Evolutionary conservation across 2,888 invertebrate genomes (phyloP), one percentile per base, ranked within the genome.

Genomic region (Frankliniella fusca): DNA sequence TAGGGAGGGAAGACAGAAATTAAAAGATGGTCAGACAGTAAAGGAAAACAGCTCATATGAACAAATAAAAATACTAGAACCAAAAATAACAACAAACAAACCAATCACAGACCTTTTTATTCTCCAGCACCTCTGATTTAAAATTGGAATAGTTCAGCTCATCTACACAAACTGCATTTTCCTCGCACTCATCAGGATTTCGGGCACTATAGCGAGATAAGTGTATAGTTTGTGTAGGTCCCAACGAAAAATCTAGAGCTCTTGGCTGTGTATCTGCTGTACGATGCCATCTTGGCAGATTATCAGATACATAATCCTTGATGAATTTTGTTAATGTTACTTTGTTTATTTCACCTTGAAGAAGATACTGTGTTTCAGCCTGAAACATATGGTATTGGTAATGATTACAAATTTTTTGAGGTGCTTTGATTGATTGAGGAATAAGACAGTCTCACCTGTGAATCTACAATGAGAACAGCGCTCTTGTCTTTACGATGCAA

Each of bases 301-400:
- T 85, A 81, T 89, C 89, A 65, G 86, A 84, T 0, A 90, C 89
- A 85, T 89, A 91, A 85, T 90, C 89, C 82, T 88, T 86, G 76
- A 91, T 88, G 85, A 91, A 90, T 76, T 87, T 86, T 23, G 89
- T 87, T 61, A 90, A 85, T 80, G 87, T 86, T 50, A 86, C 85
- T 82, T 87, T 87, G 82, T 86, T 88, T 61, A 90, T 86, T 61
- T 87, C 86, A 85, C 86, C 86, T 85, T 87, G 85, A 84, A 89
- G 89, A 18, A 93, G 88, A 86, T 92, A 93, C 87, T 93, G 93
- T 85, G 90, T 90, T 88, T 95, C 95, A 87, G 91, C 90, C 94
- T 94, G 85, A 84, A 49, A 48, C 82, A 82, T 83, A 85, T 85
- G 61, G 82, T 84, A 28, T 83, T 81, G 15, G 84, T 83, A 65